Base-by-base conservation (phyloP, 2,888 invertebrate genomes). In the Xylocampa areola region DNA sequence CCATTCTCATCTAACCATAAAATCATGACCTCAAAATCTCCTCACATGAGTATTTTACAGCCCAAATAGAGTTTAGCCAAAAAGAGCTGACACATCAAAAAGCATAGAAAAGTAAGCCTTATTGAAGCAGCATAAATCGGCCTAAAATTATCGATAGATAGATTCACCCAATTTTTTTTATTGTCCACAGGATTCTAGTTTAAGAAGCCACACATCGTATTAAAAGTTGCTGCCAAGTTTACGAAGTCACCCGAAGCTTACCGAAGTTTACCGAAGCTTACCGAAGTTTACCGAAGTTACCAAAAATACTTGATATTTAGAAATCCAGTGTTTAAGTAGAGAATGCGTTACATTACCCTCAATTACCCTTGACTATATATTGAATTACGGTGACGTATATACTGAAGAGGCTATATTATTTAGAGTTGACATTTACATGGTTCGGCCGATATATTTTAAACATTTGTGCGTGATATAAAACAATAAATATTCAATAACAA, bases 151-250 rank as follows among this genome's bases (percentile, higher is more conserved):
- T 25, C 4, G 3, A 11, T 29, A 2, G 4, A 11, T 11, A 29
- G n/a, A n/a, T 11, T 21, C 17, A 36, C 0, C 0, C 13, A 1
- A 16, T 29, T 0, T 16, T 29, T n/a, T 16, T 1, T 21, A 16
- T 79, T 79, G 57, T 80, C 40, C 37, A 23, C 84, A 85, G 86
- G 65, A 65, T 72, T 62, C 32, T 45, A 68, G 57, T 57, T 58
- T 73, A 73, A 57, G 68, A 41, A 36, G n/a, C 64, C 45, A 66
- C 66, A 74, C 72, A 76, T 73, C 75, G 62, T 62, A 51, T 53
- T 66, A 68, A 36, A 40, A 57, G 25, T 13, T 25, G 33, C 45
- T 14, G 36, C 36, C 17, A 23, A 43, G 25, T 33, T 43, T 35
- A 37, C 67, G 30, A 62, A 49, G 40, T 29, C 16, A 48, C 11